These are phyloP conservation scores for Montipora efflorescens DNA, from an alignment of 64 coral and sea anemone species.

Conservation along the genomic window DNA sequence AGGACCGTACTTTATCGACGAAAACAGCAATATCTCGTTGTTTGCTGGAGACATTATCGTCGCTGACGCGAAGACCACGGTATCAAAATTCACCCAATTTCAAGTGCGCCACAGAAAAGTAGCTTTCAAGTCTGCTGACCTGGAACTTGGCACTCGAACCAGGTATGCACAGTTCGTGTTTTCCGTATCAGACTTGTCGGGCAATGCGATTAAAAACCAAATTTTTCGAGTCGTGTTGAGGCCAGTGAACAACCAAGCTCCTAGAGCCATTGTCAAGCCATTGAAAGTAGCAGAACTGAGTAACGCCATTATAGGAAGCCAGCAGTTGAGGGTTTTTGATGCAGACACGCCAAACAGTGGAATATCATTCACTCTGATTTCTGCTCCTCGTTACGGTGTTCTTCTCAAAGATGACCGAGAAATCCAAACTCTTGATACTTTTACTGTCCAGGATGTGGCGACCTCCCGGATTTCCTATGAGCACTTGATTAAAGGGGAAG, in stretches of 20 bases:
- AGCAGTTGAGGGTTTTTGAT: constrained; percentile 55
- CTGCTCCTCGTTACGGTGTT: constrained; percentile 72
- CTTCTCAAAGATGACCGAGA: constrained; percentile 56
- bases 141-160: constrained; percentile 59
- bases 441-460: constrained; percentile 76
- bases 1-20: constrained; percentile 69
- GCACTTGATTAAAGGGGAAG: constrained; percentile 65
- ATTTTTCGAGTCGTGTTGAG: constrained; percentile 63
- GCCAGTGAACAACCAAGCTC: constrained; percentile 82
- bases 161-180: constrained; percentile 94
- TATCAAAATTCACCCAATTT: constrained; percentile 80
- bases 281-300: constrained; percentile 61
- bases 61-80: constrained; percentile 38
- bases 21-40: neutral
- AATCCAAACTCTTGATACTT: constrained; percentile 58
- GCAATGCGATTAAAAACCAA: constrained; percentile 72
- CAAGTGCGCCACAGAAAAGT: constrained; percentile 88
- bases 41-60: constrained; percentile 70
- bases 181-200: constrained; percentile 85
- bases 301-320: constrained; percentile 30
- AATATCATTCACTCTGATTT: constrained; percentile 50
- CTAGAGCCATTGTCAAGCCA: constrained; percentile 27
- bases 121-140: constrained; percentile 75
- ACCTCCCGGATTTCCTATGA: constrained; percentile 59
- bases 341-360: constrained; percentile 58